Percentiles rank a stretch among this genome's conserved stretches.
These are phyloP conservation scores for Anabacerthia variegaticeps DNA, from an alignment of 2,797 vertebrate species.

Conservation along the genomic window DNA sequence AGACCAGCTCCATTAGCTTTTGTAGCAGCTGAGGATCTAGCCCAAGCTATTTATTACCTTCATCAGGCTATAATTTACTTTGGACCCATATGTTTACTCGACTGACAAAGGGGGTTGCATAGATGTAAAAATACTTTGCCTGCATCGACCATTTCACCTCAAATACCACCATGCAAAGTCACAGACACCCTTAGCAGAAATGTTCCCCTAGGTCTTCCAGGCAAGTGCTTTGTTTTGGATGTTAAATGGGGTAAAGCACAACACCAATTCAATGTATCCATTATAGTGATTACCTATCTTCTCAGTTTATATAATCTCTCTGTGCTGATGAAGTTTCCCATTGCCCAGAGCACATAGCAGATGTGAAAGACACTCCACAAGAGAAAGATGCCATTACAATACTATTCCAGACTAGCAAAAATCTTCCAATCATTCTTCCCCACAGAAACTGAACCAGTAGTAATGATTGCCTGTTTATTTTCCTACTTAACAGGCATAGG, in stretches of 20 bases:
- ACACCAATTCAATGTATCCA: neutral
- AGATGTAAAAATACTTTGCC: neutral
- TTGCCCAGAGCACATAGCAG: neutral
- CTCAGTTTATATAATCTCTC: neutral
- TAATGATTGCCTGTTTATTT: neutral
- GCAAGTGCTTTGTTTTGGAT: neutral
- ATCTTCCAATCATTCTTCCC: neutral
- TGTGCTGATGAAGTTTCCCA: neutral
- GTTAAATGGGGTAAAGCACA: neutral
- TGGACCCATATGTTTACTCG: neutral
- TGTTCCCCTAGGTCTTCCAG: neutral
- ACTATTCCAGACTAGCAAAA: neutral
- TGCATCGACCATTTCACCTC: neutral
- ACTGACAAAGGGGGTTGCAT: neutral
- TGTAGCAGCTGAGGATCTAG: neutral
- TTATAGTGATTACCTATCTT: neutral
- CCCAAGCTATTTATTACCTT: neutral
- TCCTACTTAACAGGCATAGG: neutral
- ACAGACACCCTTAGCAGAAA: neutral
- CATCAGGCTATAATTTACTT: neutral
- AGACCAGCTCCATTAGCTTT: neutral
- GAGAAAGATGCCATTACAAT: neutral
- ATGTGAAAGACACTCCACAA: neutral
- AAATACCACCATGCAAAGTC: neutral
- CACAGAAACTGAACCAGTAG: neutral